Conservation (phyloP, 2,113 vertebrate species). For the Phyllostomus discolor region DNA sequence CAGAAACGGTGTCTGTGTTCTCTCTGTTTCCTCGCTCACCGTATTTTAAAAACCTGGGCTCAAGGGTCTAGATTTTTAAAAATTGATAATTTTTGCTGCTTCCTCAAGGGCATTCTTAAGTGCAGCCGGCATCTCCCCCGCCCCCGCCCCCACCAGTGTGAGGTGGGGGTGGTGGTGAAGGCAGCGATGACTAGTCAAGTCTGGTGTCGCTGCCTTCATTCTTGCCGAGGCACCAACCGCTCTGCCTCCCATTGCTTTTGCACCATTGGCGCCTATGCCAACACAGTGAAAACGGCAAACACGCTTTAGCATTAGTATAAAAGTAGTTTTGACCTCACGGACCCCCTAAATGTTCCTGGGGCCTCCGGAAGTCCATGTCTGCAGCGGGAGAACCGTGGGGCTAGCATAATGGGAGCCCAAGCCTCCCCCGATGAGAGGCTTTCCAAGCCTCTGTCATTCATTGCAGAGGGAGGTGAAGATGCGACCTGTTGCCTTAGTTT, state of each 20-base stretch:
- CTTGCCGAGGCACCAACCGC: neutral
- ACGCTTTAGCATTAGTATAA: neutral
- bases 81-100: neutral
- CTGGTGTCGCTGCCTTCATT: neutral
- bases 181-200: fast-evolving
- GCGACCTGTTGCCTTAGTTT: slow-evolving; percentile 33
- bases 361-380: neutral
- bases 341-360: neutral
- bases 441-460: neutral
- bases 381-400: fast-evolving
- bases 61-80: neutral
- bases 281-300: neutral
- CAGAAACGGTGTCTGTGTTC: neutral
- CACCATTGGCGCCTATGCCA: fast-evolving
- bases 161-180: fast-evolving
- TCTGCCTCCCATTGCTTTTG: neutral
- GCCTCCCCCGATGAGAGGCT: neutral
- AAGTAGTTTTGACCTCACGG: neutral
- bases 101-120: neutral
- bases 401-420: neutral
- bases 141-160: fast-evolving
- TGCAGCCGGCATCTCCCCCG: neutral
- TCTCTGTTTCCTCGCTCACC: neutral
- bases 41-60: neutral
- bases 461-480: neutral